phyloP scores from a whole-genome alignment of 2,113 vertebrate genomes.

The Cynoglossus semilaevis region DNA sequence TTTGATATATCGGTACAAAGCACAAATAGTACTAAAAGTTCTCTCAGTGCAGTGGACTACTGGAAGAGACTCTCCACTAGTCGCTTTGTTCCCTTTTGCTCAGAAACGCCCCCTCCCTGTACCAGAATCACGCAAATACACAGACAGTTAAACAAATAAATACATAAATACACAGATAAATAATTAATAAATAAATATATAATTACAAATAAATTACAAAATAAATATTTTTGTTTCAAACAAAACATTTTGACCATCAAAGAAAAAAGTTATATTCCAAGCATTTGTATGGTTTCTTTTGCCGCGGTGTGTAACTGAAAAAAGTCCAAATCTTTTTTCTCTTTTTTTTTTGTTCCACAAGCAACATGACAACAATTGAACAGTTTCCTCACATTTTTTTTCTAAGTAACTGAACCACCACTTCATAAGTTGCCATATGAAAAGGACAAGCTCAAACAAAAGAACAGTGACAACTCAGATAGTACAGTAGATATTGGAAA shows the following conservation, averaged over 20 bases:
- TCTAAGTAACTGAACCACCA: conserved; percentile 99
- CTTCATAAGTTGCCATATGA: conserved; percentile 89
- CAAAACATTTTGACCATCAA: conserved; percentile 70
- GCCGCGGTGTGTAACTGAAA: conserved; percentile 76
- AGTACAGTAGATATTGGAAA: conserved; percentile 96
- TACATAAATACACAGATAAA: conserved; percentile 78
- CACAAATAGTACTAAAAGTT: conserved; percentile 98
- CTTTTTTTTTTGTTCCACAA: conserved; percentile 87
- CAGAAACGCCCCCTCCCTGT: conserved; percentile 89
- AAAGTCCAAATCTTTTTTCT: conserved; percentile 73
- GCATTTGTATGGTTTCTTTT: conserved; percentile 82
- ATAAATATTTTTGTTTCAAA: conserved; percentile 72
- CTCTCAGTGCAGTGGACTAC: conserved; percentile 99
- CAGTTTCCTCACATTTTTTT: conserved; percentile 99
- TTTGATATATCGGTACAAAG: conserved; percentile 99
- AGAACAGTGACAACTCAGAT: conserved; percentile 99
- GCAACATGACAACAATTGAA: conserved; percentile 99
- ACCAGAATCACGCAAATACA: conserved; percentile 84
- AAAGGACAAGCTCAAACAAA: conserved; percentile 98
- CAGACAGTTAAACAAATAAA: conserved; percentile 81
- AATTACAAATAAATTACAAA: conserved; percentile 80
- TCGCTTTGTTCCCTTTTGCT: conserved; percentile 98
- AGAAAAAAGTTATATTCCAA: conserved; percentile 74
- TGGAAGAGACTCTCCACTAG: conserved; percentile 94
- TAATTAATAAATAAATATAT: conserved; percentile 67